Evolutionary conservation across 2,797 vertebrate species (phyloP), one percentile per base, ranked within the genome.

Genomic region (Xenops minutus): DNA sequence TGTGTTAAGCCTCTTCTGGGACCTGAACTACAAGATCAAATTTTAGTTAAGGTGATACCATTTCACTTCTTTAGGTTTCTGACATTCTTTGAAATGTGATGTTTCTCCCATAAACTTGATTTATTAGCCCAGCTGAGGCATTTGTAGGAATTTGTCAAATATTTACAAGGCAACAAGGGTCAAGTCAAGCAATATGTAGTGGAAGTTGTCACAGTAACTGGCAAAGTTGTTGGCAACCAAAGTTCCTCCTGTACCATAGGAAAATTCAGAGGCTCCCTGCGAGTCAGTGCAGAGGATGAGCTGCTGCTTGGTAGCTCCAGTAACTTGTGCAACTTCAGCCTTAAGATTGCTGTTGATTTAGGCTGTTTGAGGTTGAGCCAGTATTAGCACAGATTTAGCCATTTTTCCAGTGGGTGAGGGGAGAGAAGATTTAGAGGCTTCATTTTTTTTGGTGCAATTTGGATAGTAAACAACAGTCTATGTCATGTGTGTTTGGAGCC

Each of bases 21-120:
- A 14, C 75, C 78, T 89, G 89, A 94, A 91, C 68, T 96, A 77
- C 85, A 90, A 92, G 91, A 71, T 87, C 48, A 27, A 58, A 86
- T 92, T 96, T 95, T 95, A 90, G 88, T 93, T 84, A 88, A 85
- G 79, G 94, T 81, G 90, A 67, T 92, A 91, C 77, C 83, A 58
- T 90, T 96, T 95, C 93, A 92, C 83, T 88, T 92, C 89, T 93
- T 69, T 56, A 37, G 80, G 59, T 52, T 86, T 78, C 82, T 78
- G 80, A 86, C 85, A n/a, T 84, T 82, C 89, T 95, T 94, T 93
- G 94, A 92, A 94, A 96, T 71, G 83, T 75, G 59, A 11, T 67
- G 67, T 90, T 94, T 92, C 80, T 86, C 63, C 76, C 83, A 76
- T 90, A 86, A 87, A 93, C 63, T 71, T 93, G 89, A 94, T 97